Evolutionary conservation across 23 tunicate genomes (phyloP), one percentile per base, ranked within the genome.

Genomic region (Trididemnum nubilum): DNA sequence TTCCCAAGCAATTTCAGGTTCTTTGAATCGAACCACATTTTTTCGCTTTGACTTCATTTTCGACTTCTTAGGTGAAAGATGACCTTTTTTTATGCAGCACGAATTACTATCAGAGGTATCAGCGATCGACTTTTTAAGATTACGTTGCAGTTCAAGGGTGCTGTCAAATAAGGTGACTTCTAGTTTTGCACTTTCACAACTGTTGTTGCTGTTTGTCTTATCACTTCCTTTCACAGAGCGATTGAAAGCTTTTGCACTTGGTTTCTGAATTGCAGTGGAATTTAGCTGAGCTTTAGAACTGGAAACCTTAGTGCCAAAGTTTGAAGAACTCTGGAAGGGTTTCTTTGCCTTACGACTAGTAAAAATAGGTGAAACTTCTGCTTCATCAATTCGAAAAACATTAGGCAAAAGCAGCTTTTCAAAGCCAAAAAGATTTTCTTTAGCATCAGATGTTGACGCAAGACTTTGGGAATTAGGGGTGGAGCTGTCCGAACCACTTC

Each of bases 1-100:
- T 26, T 81, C 71, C 92, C 92, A 87, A 0, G 82, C 79, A 65
- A 87, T 80, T 36, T 65, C 84, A 0, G 59, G 84, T 23, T 57
- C 75, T 40, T 40, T 15, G 26, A 73, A 49, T 5, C 59, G 79
- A 25, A 19, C 21, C 2, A 73, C 59, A 39, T 19, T 38, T 37
- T 19, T 40, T 4, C 58, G 5, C 5, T 37, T 39, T 23, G 79
- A 4, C 33, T 73, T 40, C 39, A 7, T 3, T 38, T 40, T 49
- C 9, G 54, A 44, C 54, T 44, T 44, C 15, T 44, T 44, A 9
- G 9, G 9, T 15, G 15, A 9, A 44, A 44, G 12, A 7, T 15
- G 54, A 15, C 12, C 15, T 15, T 44, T 44, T 7, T 15, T 9
- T 9, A 7, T 15, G 15, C 12, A 44, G 54, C 12, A 9, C 15